Evolutionary conservation across 92 coral and sea anemone genomes (phyloP), one percentile per base, ranked within the genome.

Genomic region (Palythoa grandis): DNA sequence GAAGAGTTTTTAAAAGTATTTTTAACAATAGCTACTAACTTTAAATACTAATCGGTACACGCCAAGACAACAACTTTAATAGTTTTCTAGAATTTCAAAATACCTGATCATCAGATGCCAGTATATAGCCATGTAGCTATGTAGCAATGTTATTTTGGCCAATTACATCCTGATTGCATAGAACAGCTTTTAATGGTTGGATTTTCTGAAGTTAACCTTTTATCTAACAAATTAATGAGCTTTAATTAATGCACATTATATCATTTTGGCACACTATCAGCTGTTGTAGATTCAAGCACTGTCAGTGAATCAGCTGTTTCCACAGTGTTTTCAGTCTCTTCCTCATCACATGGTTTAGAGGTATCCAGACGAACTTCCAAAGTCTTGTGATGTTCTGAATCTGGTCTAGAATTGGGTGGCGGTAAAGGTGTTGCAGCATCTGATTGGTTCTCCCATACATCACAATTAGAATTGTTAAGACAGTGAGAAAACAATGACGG

Each of bases 331-430:
- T 66, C 83, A 25, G 47, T 78, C 16, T 70, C 82, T 77, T 86
- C 83, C 6, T 17, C 85, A 6, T 47, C 72, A 53, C 20, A 37
- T 35, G 53, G 17, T 54, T 37, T 57, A 17, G 70, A 20, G 7
- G 78, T 70, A 57, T 69, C 87, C 20, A 75, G 76, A 58, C 48
- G 78, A 80, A 71, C 72, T 73, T 71, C 79, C 15, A 83, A 73
- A 71, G n/a, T 48, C 23, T 74, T 78, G 67, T 76, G 72, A 43
- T 61, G 78, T 35, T 86, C 22, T 1, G 98, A 88, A 56, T 73
- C 76, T 72, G 98, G 95, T 78, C 98, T 87, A 12, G 98, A 94
- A 72, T 94, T 92, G 10, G 98, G 98, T 56, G 98, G 94, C 2
- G 98, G 98, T 11, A 91, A 40, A 4, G 95, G 98, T 5, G 95